Conservation (phyloP, 2,888 invertebrate genomes). For the Nasonovia ribisnigri region DNA sequence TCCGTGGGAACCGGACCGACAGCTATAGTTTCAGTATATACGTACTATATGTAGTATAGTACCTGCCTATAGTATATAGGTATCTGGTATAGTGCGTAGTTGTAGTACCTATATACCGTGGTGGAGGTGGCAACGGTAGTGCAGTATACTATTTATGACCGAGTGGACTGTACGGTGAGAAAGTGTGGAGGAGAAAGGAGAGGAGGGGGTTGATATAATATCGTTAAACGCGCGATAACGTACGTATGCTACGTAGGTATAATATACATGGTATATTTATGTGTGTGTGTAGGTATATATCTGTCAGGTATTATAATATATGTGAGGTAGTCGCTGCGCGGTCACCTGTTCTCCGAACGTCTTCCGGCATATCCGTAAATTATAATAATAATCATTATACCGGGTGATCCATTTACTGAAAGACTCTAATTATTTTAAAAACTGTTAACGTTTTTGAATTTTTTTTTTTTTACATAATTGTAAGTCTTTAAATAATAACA, state of each 20-base stretch:
- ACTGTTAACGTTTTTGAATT: not conserved
- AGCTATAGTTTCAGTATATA: not conserved
- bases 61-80: not conserved
- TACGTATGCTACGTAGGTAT: not conserved
- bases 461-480: not conserved
- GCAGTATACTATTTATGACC: not conserved
- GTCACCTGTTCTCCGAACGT: conserved; percentile 36
- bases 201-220: not conserved
- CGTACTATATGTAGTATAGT: too few species aligned
- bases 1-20: conserved; percentile 59
- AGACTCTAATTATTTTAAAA: not conserved
- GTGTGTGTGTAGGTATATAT: not conserved
- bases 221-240: conserved; percentile 33
- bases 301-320: not conserved
- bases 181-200: not conserved
- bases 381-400: not conserved
- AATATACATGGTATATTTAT: not conserved
- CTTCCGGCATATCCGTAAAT: conserved; percentile 29
- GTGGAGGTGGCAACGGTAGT: not conserved
- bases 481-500: not conserved
- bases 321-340: not conserved
- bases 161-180: not conserved
- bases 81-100: conserved; percentile 6
- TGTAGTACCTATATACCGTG: not conserved
- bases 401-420: not conserved